Conservation (phyloP, 2,113 vertebrate genomes). For the Menidia beryllina region DNA sequence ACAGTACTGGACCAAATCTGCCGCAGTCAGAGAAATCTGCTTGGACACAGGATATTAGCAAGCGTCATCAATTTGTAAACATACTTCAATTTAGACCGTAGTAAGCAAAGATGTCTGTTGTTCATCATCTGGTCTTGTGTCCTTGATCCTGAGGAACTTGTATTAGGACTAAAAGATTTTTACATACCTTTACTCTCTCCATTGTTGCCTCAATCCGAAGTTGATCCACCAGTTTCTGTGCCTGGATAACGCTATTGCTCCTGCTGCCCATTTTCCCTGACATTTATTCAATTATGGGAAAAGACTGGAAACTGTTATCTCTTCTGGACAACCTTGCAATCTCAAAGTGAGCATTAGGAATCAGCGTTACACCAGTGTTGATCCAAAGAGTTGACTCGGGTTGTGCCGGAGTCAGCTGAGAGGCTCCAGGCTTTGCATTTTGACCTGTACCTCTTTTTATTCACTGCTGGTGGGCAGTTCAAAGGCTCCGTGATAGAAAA, state of each 20-base stretch:
- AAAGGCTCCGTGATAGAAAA: slow-evolving; percentile 76
- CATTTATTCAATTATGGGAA: slow-evolving; percentile 15
- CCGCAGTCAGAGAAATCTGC: slow-evolving; percentile 86
- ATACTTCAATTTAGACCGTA: neutral
- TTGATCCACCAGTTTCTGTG: slow-evolving; percentile 83
- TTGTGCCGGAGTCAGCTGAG: slow-evolving; percentile 23
- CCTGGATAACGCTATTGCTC: slow-evolving; percentile 82
- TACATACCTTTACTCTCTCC: slow-evolving; percentile 84
- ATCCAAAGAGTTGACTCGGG: slow-evolving; percentile 4
- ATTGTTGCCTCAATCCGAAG: slow-evolving; percentile 82
- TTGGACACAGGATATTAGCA: neutral
- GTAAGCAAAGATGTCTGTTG: too few relatives aligned
- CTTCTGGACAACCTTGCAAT: neutral
- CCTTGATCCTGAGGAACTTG: neutral
- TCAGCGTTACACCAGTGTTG: neutral
- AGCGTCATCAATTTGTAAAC: neutral
- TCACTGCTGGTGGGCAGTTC: slow-evolving; percentile 51
- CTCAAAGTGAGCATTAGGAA: neutral
- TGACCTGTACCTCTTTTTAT: slow-evolving; percentile 45
- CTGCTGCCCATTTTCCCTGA: slow-evolving; percentile 82
- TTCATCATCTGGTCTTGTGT: neutral
- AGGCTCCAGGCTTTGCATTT: slow-evolving; percentile 34
- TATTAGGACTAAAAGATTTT: neutral
- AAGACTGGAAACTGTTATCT: neutral
- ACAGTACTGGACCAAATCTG: slow-evolving; percentile 85